Evolutionary conservation across 2,113 vertebrate genomes (phyloP).

Genomic region (Formicarius rufipectus): DNA sequence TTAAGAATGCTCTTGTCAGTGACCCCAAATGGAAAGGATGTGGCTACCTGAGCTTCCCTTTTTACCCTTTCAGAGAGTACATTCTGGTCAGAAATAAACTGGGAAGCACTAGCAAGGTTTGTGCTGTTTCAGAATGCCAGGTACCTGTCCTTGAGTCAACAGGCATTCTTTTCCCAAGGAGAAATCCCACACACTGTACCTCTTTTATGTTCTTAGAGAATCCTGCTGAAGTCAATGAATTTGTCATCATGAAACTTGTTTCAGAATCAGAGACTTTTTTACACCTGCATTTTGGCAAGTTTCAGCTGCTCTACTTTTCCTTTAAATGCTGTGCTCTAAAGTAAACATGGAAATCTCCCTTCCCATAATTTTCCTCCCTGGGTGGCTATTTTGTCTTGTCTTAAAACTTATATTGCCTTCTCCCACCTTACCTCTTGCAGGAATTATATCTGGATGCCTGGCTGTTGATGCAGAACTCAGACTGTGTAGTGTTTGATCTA

Average conservation of each 20-base stretch:
- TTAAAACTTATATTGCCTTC: not conserved
- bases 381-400: not conserved
- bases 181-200: not conserved
- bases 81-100: constrained; percentile 3
- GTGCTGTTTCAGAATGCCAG: not conserved
- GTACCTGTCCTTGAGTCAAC: not conserved
- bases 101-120: not conserved
- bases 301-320: not conserved
- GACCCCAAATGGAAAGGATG: not conserved
- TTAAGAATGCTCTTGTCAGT: constrained; percentile 1
- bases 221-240: not conserved
- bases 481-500: not conserved
- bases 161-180: not conserved
- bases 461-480: not conserved
- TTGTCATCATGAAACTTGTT: not conserved
- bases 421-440: not conserved
- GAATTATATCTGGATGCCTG: not conserved
- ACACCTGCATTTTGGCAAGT: not conserved
- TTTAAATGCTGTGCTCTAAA: not conserved
- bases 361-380: not conserved
- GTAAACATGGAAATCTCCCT: not conserved
- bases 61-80: not conserved
- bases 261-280: not conserved
- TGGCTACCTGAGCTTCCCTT: constrained; percentile 12
- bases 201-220: not conserved